Evolutionary conservation across 1,140 invertebrate genomes (phyloP), one percentile per base, ranked within the genome.

Genomic region (Samia ricini): DNA sequence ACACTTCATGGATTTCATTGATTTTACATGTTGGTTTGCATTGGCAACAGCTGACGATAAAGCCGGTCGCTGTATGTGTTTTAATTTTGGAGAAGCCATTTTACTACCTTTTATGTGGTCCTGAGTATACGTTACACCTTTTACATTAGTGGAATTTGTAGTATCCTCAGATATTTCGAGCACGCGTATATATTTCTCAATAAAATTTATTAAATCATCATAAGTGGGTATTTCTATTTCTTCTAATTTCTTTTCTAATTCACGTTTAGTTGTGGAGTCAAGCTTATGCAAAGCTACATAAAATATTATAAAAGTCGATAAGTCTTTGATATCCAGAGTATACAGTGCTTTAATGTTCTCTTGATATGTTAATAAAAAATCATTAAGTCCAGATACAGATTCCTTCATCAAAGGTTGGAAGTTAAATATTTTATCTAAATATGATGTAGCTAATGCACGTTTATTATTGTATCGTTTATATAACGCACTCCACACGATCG

Each of bases 381-480:
- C 22, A 56, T 49, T 49, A 24, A 62, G 52, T n/a, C 19, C 52
- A n/a, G 51, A 7, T 33, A 22, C 26, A 3, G 60, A 24, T 62
- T 62, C 60, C n/a, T 4, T 48, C 20, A 21, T 20, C 26, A 62
- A 62, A 4, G 60, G 51, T 26, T 62, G 55, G 22, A 62, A 62
- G 8, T 62, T 55, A 56, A 62, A 62, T 18, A 62, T 12, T 62
- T 56, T 62, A 49, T 62, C 60, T 56, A 62, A 21, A 15, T 54
- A 54, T 21, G 10, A 4, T 20, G 51, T 54, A 3, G 51, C 51
- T 21, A 62, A 51, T 0, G 58, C 58, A 3, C 58, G 36, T 26
- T 60, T 60, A 29, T 60, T 60, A n/a, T 60, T 42, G n/a, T 50
- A 60, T n/a, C 48, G 36, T 24, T 49, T 50, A 22, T 33, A 22